These are phyloP conservation scores for Hemistola chrysoprasaria DNA, from an alignment of 2,888 invertebrate genomes.

Conservation along the genomic window DNA sequence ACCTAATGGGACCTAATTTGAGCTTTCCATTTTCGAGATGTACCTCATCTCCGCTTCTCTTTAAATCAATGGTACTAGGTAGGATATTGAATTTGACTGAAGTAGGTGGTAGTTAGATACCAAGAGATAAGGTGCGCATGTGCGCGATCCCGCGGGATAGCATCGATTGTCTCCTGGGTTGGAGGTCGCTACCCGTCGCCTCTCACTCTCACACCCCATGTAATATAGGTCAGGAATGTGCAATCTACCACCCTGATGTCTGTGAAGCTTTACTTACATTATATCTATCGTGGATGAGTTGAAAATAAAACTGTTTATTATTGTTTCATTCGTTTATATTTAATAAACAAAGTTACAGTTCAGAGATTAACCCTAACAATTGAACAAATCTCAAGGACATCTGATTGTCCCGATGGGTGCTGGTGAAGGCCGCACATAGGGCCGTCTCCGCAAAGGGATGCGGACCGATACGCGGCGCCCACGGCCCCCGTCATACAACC, in stretches of 20 bases:
- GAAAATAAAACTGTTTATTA: slow-evolving; percentile 44
- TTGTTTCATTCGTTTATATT: slow-evolving; percentile 81
- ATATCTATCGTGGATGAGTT: slow-evolving; percentile 1
- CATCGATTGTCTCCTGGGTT: slow-evolving; percentile 75
- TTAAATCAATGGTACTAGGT: no score
- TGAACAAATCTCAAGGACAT: slow-evolving; percentile 76
- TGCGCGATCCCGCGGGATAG: slow-evolving; percentile 75
- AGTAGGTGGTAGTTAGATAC: slow-evolving; percentile 22
- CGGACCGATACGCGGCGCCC: slow-evolving; percentile 45
- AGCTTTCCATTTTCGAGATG: no score
- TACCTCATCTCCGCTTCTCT: no score
- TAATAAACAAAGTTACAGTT: slow-evolving; percentile 83
- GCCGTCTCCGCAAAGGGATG: slow-evolving; percentile 27
- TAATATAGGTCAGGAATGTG: slow-evolving; percentile 71
- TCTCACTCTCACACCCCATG: slow-evolving; percentile 42
- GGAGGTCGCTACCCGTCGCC: slow-evolving; percentile 43
- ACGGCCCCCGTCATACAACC: slow-evolving; percentile 62
- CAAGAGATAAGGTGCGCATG: slow-evolving; percentile 63
- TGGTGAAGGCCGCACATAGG: slow-evolving; percentile 51
- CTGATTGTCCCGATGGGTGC: slow-evolving; percentile 57
- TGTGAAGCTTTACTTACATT: slow-evolving; percentile 11
- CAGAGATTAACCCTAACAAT: slow-evolving; percentile 81
- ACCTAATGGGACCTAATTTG: no score
- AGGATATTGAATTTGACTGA: no score
- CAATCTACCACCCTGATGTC: slow-evolving; percentile 21